Percentiles rank a stretch among this genome's conserved stretches.
phyloP scores from a whole-genome alignment of 2,888 invertebrate genomes.

The Osedax fenrisi region DNA sequence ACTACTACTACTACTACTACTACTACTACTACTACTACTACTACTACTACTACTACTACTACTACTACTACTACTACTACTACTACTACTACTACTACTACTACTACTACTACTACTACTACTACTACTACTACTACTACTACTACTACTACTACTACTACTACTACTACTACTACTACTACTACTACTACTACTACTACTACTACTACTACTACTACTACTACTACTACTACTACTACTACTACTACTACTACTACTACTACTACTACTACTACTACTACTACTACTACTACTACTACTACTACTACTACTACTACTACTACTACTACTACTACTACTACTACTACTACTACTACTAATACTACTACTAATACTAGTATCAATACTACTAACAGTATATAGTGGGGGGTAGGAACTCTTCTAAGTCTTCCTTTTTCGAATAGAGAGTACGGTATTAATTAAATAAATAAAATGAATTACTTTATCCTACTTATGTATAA shows the following conservation, averaged over 20 bases:
- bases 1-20: constrained; percentile 7
- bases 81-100: background rate
- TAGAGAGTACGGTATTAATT: too few relatives aligned
- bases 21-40: constrained; percentile 8
- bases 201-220: background rate
- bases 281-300: background rate
- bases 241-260: constrained; percentile 1
- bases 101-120: background rate
- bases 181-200: background rate
- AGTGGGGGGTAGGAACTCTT: too few relatives aligned
- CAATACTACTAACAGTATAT: too few relatives aligned
- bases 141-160: background rate
- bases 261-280: background rate
- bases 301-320: background rate
- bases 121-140: background rate
- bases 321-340: background rate
- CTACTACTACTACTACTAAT: too few relatives aligned
- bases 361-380: too few relatives aligned
- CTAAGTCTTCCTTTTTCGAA: too few relatives aligned
- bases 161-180: background rate
- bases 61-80: background rate
- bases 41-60: constrained; percentile 8
- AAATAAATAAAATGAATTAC: too few relatives aligned
- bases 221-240: background rate
- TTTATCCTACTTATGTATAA: too few relatives aligned